These are phyloP conservation scores for Erannis defoliaria DNA, from an alignment of 2,888 invertebrate genomes.

Conservation along the genomic window DNA sequence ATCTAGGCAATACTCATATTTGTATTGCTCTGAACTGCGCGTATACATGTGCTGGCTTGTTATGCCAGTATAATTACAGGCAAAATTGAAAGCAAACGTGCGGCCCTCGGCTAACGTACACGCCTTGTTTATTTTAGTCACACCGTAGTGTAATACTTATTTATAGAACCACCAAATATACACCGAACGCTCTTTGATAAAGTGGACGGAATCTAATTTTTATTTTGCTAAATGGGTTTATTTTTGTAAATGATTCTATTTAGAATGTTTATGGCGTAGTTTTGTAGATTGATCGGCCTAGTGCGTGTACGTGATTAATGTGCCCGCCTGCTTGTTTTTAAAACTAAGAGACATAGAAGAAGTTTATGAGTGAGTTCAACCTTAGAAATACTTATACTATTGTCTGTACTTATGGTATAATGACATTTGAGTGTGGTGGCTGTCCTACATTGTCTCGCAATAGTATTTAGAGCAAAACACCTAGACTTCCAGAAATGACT, in stretches of 20 bases:
- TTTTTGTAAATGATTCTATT: constrained; percentile 8
- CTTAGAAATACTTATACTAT: too few relatives aligned
- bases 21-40: too few relatives aligned
- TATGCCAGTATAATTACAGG: constrained; percentile 32
- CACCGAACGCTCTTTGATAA: constrained; percentile 11
- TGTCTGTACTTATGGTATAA: too few relatives aligned
- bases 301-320: neutral
- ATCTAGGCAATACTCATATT: too few relatives aligned
- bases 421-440: too few relatives aligned
- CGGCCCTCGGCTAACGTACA: constrained; percentile 14
- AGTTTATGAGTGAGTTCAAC: too few relatives aligned
- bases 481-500: too few relatives aligned
- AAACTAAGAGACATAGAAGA: too few relatives aligned
- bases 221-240: constrained; percentile 10
- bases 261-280: constrained; percentile 8
- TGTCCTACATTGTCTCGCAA: too few relatives aligned
- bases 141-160: constrained; percentile 27
- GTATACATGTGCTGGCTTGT: constrained; percentile 2
- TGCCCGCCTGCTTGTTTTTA: too few relatives aligned
- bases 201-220: constrained; percentile 4
- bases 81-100: constrained; percentile 48
- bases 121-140: constrained; percentile 31
- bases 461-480: too few relatives aligned
- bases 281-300: constrained; percentile 1
- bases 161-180: constrained; percentile 26